Conservation (phyloP, 2,888 invertebrate species). For the Napeogenes inachia region DNA sequence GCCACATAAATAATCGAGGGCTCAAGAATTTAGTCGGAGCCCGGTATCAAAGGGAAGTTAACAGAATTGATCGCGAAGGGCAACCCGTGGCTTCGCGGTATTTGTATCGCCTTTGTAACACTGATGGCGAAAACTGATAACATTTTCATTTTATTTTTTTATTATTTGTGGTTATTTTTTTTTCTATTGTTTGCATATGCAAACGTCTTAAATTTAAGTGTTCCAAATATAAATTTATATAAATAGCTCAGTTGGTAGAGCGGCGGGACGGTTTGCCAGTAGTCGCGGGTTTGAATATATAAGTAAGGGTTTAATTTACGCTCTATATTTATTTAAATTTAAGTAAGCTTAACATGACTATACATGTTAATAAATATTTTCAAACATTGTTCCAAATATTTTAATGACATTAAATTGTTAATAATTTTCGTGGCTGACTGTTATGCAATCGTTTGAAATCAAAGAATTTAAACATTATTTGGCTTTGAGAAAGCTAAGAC, state of each 20-base stretch:
- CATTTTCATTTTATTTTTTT: conserved; percentile 9
- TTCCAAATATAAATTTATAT: too few relatives aligned
- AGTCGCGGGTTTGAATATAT: too few relatives aligned
- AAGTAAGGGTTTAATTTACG: too few relatives aligned
- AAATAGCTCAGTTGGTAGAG: too few relatives aligned
- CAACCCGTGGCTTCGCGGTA: conserved; percentile 15
- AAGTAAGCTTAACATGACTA: too few relatives aligned
- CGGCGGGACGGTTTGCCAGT: too few relatives aligned
- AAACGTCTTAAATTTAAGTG: not conserved
- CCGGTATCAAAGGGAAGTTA: conserved; percentile 46
- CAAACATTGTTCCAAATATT: not conserved
- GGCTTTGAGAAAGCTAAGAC: not conserved
- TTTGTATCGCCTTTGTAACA: conserved; percentile 17
- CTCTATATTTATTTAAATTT: too few relatives aligned
- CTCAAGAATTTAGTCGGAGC: conserved; percentile 59
- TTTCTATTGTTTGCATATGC: not conserved
- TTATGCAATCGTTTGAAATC: too few relatives aligned
- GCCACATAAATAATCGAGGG: conserved; percentile 70
- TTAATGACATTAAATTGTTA: too few relatives aligned
- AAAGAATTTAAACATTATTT: too few relatives aligned
- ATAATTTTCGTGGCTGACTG: too few relatives aligned
- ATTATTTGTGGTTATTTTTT: not conserved
- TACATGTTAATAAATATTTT: too few relatives aligned
- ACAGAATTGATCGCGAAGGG: conserved; percentile 51
- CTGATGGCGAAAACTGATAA: conserved; percentile 17